These are phyloP conservation scores for Andricus grossulariae DNA, from an alignment of 1,140 invertebrate species.

Conservation along the genomic window DNA sequence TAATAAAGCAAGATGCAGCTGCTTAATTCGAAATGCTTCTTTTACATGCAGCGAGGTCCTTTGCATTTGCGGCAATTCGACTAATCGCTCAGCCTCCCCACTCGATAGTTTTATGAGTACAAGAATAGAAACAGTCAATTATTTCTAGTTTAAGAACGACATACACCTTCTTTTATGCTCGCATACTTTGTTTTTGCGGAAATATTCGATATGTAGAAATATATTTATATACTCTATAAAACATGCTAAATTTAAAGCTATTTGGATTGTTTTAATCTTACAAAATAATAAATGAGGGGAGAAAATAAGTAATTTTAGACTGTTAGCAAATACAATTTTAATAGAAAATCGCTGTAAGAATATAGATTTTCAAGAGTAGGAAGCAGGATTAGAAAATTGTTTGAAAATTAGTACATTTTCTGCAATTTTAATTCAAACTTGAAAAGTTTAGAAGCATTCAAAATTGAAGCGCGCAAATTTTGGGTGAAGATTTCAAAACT, in stretches of 20 bases:
- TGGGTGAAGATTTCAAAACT: no score
- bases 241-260: not conserved
- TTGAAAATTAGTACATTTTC: no score
- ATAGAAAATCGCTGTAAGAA: no score
- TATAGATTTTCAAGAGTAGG: no score
- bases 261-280: not conserved
- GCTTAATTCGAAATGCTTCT: slow-evolving; percentile 51
- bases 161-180: not conserved
- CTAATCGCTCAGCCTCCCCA: slow-evolving; percentile 39
- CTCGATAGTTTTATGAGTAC: not conserved
- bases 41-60: slow-evolving; percentile 29
- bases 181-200: not conserved
- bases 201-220: not conserved
- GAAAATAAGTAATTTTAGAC: no score
- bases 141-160: slow-evolving; percentile 3
- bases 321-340: no score
- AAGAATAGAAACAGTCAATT: slow-evolving; percentile 18
- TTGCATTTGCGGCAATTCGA: slow-evolving; percentile 44
- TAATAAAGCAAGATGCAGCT: slow-evolving; percentile 48
- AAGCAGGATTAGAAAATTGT: no score
- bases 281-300: no score
- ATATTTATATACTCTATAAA: not conserved
- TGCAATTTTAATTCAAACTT: no score
- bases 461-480: no score
- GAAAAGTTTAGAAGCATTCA: no score